phyloP scores from a whole-genome alignment of 2,113 vertebrate species.

The Hipposideros armiger region DNA sequence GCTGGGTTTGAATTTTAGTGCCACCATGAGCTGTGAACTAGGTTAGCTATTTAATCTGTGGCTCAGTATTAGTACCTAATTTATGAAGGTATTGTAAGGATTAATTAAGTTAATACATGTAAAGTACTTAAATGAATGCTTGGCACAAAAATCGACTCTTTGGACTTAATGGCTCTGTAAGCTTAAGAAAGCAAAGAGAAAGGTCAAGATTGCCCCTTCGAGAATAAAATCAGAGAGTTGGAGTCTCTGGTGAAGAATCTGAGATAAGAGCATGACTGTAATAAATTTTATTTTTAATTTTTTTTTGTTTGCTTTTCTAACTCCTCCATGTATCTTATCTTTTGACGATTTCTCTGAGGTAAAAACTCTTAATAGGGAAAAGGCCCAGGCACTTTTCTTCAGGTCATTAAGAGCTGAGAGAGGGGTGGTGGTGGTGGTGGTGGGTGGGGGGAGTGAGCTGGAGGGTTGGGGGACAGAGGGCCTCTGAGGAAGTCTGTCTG shows the following conservation, averaged over 20 bases:
- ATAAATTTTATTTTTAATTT: background rate
- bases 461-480: background rate
- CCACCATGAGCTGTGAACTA: slow-evolving; percentile 15
- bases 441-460: background rate
- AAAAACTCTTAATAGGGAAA: background rate
- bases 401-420: background rate
- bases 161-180: slow-evolving; percentile 3
- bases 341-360: background rate
- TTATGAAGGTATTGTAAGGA: slow-evolving; percentile 56
- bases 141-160: slow-evolving; percentile 58
- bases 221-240: background rate
- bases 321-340: background rate
- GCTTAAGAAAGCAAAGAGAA: background rate
- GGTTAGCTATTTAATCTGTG: slow-evolving; percentile 22
- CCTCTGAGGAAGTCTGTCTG: background rate
- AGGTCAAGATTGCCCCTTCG: background rate
- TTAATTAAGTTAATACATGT: slow-evolving; percentile 45
- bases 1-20: slow-evolving; percentile 22
- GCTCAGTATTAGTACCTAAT: slow-evolving; percentile 45
- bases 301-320: slow-evolving; percentile 22
- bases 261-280: background rate
- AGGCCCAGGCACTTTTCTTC: background rate
- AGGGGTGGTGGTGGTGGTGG: background rate
- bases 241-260: slow-evolving; percentile 10
- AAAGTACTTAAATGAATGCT: slow-evolving; percentile 13